A percentile compares a stretch with the other conserved stretches of the same genome.
These are phyloP conservation scores for Erannis defoliaria DNA, from an alignment of 2,888 invertebrate species.

Conservation along the genomic window DNA sequence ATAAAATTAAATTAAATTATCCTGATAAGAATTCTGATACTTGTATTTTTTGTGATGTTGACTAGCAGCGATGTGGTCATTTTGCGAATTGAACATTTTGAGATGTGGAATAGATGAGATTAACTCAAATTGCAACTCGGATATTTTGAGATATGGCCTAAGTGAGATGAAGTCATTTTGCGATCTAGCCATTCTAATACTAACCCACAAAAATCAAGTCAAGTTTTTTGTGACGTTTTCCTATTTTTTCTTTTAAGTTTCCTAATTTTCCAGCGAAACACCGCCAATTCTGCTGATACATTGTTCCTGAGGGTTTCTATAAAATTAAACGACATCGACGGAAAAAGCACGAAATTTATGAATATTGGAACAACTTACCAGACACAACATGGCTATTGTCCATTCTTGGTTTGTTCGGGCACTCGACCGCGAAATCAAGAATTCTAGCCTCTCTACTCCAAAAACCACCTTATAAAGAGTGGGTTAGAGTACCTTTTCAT, in stretches of 20 bases:
- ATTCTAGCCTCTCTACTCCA: conserved; percentile 35
- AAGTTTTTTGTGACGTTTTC: not conserved
- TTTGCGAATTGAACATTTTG: too few relatives aligned
- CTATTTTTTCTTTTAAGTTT: conserved; percentile 3
- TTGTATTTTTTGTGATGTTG: too few relatives aligned
- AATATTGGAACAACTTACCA: conserved; percentile 51
- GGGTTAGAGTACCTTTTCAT: conserved; percentile 25
- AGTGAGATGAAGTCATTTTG: too few relatives aligned
- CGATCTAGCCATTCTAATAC: too few relatives aligned
- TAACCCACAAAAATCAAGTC: not conserved
- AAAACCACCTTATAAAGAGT: conserved; percentile 7
- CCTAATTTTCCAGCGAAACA: conserved; percentile 6
- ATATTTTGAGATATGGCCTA: too few relatives aligned
- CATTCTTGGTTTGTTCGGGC: conserved; percentile 54
- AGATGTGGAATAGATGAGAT: too few relatives aligned
- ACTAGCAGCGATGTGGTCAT: too few relatives aligned
- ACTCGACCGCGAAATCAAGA: conserved; percentile 60
- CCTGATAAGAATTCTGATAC: too few relatives aligned
- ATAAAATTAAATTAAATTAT: too few relatives aligned
- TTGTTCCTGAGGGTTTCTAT: conserved; percentile 26
- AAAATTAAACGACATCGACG: conserved; percentile 46
- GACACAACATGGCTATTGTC: conserved; percentile 50
- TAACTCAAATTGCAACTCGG: too few relatives aligned
- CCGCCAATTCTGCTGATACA: conserved; percentile 22
- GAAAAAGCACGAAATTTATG: conserved; percentile 54